These are phyloP conservation scores for Neodiprion lecontei DNA, from an alignment of 1,140 invertebrate genomes.

Conservation along the genomic window DNA sequence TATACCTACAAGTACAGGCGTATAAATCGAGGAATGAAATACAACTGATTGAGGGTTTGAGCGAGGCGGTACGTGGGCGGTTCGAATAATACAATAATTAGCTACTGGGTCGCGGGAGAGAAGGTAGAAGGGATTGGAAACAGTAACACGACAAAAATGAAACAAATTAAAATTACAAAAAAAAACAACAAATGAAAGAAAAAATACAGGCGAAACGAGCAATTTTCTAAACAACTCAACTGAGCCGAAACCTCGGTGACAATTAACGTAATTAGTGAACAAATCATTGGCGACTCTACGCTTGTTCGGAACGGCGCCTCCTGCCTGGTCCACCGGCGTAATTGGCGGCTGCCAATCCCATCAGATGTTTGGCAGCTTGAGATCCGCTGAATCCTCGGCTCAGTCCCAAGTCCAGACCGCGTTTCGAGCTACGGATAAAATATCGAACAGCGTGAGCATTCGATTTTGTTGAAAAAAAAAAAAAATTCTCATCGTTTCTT, in stretches of 20 bases:
- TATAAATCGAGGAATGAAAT: neutral
- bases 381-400: conserved; percentile 87
- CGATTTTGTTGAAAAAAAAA: conserved; percentile 48
- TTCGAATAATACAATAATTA: neutral
- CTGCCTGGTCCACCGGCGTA: conserved; percentile 86
- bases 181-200: neutral
- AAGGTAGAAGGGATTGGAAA: conserved; percentile 18
- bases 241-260: neutral
- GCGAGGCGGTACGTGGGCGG: neutral
- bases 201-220: no score
- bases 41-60: neutral
- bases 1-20: neutral
- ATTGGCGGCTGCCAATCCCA: conserved; percentile 86
- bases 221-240: neutral
- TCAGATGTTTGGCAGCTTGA: conserved; percentile 87
- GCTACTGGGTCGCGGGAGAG: conserved; percentile 17
- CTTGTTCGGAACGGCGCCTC: conserved; percentile 73
- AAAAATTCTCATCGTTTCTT: conserved; percentile 10
- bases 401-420: conserved; percentile 81
- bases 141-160: conserved; percentile 19
- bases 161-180: neutral
- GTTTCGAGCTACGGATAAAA: conserved; percentile 72
- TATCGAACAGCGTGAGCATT: conserved; percentile 56
- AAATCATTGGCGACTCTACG: conserved; percentile 30
- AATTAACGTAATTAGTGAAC: neutral